A percentile compares a stretch with the other conserved stretches of the same genome.
Evolutionary conservation across 2,888 invertebrate species (phyloP).

Genomic region (Eupsilia transversa): DNA sequence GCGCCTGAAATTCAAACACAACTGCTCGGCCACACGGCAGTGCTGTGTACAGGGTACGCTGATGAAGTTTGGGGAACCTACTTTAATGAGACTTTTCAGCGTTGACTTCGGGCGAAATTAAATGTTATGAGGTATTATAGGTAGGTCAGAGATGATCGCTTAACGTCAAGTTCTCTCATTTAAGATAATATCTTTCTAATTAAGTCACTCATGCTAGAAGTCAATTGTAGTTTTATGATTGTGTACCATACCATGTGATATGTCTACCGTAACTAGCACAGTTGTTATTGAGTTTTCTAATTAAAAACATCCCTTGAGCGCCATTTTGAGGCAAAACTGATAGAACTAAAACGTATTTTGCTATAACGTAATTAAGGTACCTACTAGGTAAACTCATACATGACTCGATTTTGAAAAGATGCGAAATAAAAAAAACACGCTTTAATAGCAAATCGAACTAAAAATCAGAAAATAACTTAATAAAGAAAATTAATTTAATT

Average conservation of each 20-base stretch:
- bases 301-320: slow-evolving; percentile 2
- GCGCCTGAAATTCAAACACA: neutral
- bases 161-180: neutral
- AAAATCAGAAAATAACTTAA: too few relatives aligned
- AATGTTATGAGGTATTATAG: neutral
- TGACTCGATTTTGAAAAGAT: neutral
- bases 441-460: too few relatives aligned
- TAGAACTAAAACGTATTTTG: neutral
- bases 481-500: too few relatives aligned
- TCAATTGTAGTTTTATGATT: too few relatives aligned
- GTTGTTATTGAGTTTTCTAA: neutral
- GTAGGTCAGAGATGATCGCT: neutral
- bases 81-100: neutral
- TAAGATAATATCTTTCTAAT: neutral
- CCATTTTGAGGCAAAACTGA: neutral
- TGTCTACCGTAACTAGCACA: neutral
- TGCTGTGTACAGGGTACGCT: too few relatives aligned
- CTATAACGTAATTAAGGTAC: neutral
- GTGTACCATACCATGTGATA: too few relatives aligned
- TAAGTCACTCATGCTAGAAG: neutral
- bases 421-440: too few relatives aligned
- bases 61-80: neutral
- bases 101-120: neutral
- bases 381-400: too few relatives aligned
- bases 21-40: neutral